A percentile compares a stretch with the other conserved stretches of the same genome.
These are phyloP conservation scores for Ctena decussata DNA, from an alignment of 2,888 invertebrate genomes.

Conservation along the genomic window DNA sequence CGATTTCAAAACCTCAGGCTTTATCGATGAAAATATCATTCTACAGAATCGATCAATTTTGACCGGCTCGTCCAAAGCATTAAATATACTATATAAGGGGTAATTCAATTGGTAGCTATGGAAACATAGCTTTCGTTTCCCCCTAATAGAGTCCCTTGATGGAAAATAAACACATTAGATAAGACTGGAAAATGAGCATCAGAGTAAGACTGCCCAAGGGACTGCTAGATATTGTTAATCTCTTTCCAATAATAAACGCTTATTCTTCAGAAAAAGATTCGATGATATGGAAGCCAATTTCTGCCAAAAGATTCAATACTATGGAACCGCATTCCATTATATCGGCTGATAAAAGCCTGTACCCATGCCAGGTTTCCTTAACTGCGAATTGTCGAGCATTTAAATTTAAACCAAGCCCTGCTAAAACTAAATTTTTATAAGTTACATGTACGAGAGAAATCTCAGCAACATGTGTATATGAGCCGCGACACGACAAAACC, in stretches of 20 bases:
- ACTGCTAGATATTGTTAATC: conserved; percentile 14
- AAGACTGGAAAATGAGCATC: conserved; percentile 61
- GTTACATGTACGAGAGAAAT: no score
- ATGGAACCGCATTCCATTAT: no score
- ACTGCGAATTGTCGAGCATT: no score
- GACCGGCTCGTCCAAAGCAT: not conserved
- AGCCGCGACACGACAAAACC: no score
- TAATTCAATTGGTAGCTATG: conserved; percentile 39
- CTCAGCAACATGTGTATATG: no score
- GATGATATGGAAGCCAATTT: not conserved
- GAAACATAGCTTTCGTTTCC: conserved; percentile 43
- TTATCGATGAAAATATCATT: conserved; percentile 7
- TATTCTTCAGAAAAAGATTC: not conserved
- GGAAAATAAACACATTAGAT: conserved; percentile 49
- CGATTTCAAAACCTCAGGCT: not conserved
- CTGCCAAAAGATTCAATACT: no score
- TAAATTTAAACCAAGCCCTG: no score
- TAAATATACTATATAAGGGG: conserved; percentile 13
- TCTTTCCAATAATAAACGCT: conserved; percentile 8
- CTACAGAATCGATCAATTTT: not conserved
- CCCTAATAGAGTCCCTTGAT: conserved; percentile 49
- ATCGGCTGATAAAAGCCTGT: no score
- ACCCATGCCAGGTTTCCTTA: no score
- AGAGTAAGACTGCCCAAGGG: conserved; percentile 56
- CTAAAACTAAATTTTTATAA: no score